A percentile compares a stretch with the other conserved stretches of the same genome.
Conservation (phyloP, 2,888 invertebrate genomes). For the Prenolepis imparis region DNA sequence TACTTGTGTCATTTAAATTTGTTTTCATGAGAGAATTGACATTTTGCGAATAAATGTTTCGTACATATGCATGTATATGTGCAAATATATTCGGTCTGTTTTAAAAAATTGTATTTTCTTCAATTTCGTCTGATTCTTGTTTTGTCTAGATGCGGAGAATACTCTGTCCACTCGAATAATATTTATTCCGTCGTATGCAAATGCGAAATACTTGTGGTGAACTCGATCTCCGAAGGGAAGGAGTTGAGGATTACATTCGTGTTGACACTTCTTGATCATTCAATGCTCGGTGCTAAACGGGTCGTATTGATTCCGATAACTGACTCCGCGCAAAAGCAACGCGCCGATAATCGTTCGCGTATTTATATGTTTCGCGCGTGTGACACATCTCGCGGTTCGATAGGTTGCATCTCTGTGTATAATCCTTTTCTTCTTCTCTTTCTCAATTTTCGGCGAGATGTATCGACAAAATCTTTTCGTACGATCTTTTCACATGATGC, state of each 20-base stretch:
- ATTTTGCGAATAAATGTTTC: neutral
- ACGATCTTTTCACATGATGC: neutral
- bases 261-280: slow-evolving; percentile 55
- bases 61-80: neutral
- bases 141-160: neutral
- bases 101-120: neutral
- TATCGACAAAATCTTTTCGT: neutral
- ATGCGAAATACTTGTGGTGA: neutral
- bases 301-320: slow-evolving; percentile 42
- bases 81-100: neutral
- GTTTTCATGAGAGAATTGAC: neutral
- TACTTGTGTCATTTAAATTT: neutral
- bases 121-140: neutral
- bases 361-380: slow-evolving; percentile 30
- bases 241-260: slow-evolving; percentile 38
- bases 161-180: neutral
- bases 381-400: neutral
- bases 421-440: neutral
- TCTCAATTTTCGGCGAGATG: neutral
- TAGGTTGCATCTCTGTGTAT: neutral
- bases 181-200: slow-evolving; percentile 26
- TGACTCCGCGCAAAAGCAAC: slow-evolving; percentile 28
- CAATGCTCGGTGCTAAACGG: slow-evolving; percentile 11
- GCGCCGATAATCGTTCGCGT: slow-evolving; percentile 29
- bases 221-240: slow-evolving; percentile 24